Evolutionary conservation across 2,888 invertebrate species (phyloP).

Genomic region (Drosophila mayaguana): DNA sequence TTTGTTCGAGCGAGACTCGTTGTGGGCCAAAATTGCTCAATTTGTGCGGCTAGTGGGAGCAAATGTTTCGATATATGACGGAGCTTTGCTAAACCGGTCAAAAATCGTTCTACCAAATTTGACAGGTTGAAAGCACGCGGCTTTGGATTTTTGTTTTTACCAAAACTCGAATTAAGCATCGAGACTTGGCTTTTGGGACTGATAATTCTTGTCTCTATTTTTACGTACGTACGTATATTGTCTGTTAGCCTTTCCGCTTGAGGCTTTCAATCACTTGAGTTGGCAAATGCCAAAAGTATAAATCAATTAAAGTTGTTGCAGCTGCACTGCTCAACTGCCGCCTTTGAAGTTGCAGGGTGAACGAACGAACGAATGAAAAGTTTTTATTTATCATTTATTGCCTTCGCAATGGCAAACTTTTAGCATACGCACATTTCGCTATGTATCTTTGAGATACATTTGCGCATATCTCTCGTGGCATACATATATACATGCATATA

Average conservation of each 20-base stretch:
- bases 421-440: slow-evolving; percentile 28
- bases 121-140: slow-evolving; percentile 60
- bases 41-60: slow-evolving; percentile 46
- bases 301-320: slow-evolving; percentile 75
- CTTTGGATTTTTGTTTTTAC: slow-evolving; percentile 24
- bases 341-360: slow-evolving; percentile 64
- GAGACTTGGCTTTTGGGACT: slow-evolving; percentile 22
- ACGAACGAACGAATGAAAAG: slow-evolving; percentile 21
- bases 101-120: slow-evolving; percentile 77
- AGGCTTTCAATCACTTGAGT: slow-evolving; percentile 64
- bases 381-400: slow-evolving; percentile 31
- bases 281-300: slow-evolving; percentile 51
- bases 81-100: slow-evolving; percentile 72
- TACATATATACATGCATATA: neutral
- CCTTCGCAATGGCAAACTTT: slow-evolving; percentile 44
- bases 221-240: slow-evolving; percentile 4
- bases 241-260: slow-evolving; percentile 43
- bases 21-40: slow-evolving; percentile 63
- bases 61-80: slow-evolving; percentile 22
- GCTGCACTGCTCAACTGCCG: slow-evolving; percentile 66
- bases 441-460: slow-evolving; percentile 35
- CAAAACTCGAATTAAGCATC: slow-evolving; percentile 44
- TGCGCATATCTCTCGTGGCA: neutral
- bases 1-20: slow-evolving; percentile 28
- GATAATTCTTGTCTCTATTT: slow-evolving; percentile 18